Conservation (phyloP, 2,113 vertebrate species). For the Aythya baeri region DNA sequence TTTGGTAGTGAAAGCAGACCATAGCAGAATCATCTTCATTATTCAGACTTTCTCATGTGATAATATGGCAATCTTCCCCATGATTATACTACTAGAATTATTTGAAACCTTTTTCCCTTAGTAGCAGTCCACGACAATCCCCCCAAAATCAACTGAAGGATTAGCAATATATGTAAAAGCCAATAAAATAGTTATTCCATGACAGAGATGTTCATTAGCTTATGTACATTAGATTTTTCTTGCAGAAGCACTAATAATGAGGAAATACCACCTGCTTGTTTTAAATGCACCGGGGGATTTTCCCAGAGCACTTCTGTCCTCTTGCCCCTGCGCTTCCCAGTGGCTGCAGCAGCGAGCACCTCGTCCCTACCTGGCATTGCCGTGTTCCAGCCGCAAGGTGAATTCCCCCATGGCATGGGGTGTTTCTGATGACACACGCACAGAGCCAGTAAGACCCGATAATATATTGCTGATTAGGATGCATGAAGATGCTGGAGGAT, state of each 20-base stretch:
- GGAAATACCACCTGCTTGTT: neutral
- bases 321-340: neutral
- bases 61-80: neutral
- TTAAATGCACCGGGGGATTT: neutral
- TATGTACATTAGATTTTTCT: neutral
- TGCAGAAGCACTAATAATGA: neutral
- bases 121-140: neutral
- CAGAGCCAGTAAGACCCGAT: neutral
- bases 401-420: neutral
- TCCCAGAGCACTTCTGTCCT: neutral
- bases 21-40: neutral
- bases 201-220: neutral
- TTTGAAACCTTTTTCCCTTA: neutral
- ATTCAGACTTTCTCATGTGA: neutral
- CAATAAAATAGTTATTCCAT: neutral
- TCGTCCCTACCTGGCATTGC: neutral
- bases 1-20: neutral
- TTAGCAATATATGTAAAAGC: neutral
- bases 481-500: neutral
- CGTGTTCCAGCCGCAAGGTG: neutral
- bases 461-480: neutral
- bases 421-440: neutral
- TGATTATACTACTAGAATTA: neutral
- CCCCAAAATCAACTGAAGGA: neutral
- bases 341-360: fast-evolving